Conservation (phyloP, 1,140 invertebrate genomes). For the Lepidurus arcticus region DNA sequence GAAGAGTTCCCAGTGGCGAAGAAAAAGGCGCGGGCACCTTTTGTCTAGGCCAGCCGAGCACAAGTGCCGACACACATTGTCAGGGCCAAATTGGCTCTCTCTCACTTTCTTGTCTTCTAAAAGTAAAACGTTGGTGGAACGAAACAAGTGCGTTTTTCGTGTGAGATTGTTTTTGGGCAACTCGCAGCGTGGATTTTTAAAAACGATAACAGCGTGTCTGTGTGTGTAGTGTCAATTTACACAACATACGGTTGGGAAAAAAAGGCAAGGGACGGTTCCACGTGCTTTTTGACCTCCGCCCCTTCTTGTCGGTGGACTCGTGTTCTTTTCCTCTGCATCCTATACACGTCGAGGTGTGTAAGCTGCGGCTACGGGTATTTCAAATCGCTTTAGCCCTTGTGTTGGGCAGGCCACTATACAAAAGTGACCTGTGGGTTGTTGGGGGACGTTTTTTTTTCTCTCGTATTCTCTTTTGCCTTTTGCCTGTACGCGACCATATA, state of each 20-base stretch:
- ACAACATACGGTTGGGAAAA: background rate
- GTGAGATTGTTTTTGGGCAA: background rate
- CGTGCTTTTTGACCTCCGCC: background rate
- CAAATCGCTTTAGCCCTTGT: background rate
- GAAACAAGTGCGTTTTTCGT: background rate
- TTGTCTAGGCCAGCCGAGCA: background rate
- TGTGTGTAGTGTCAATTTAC: slow-evolving; percentile 14
- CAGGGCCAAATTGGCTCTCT: background rate
- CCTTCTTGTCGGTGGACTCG: background rate
- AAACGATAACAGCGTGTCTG: background rate
- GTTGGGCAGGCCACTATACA: background rate
- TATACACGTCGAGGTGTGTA: background rate
- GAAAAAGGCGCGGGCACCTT: slow-evolving; percentile 20
- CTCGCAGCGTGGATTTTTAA: background rate
- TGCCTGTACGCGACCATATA: slow-evolving; percentile 27
- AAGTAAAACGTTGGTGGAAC: background rate
- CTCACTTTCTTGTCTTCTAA: too few species aligned
- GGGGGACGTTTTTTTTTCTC: background rate
- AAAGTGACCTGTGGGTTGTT: slow-evolving; percentile 32
- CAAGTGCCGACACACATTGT: slow-evolving; percentile 13
- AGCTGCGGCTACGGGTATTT: background rate
- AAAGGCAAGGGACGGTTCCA: slow-evolving; percentile 2
- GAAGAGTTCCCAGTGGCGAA: slow-evolving; percentile 9
- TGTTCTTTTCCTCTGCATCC: background rate
- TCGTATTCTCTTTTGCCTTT: slow-evolving; percentile 19